Conservation (phyloP, 2,113 vertebrate species). For the Lontra canadensis region DNA sequence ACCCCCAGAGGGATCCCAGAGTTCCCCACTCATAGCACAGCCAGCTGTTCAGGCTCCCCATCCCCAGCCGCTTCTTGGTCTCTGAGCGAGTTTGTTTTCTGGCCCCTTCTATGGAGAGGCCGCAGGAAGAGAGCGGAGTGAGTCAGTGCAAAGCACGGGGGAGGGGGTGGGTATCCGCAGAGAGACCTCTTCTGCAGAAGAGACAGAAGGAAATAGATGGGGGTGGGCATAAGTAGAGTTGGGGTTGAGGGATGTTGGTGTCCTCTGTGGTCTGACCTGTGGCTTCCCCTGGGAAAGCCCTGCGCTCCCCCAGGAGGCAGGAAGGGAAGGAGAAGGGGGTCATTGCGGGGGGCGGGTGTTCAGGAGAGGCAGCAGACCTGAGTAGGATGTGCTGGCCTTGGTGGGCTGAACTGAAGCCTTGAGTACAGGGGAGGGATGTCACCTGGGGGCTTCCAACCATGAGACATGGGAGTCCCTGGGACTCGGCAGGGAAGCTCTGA, state of each 20-base stretch:
- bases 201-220: not conserved
- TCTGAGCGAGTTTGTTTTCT: conserved; percentile 69
- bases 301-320: conserved; percentile 55
- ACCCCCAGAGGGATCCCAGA: not conserved
- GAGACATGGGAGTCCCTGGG: not conserved
- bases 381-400: not conserved
- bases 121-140: conserved; percentile 59
- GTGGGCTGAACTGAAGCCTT: not conserved
- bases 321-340: conserved; percentile 8
- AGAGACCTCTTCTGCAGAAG: conserved; percentile 12
- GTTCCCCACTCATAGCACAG: conserved; percentile 57
- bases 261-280: conserved; percentile 30
- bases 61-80: conserved; percentile 26
- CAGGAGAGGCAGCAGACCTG: conserved; percentile 27
- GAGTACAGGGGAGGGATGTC: not conserved
- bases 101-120: conserved; percentile 42
- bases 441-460: not conserved
- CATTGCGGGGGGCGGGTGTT: not conserved
- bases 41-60: conserved; percentile 72
- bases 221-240: not conserved
- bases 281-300: conserved; percentile 36
- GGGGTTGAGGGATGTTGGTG: not conserved
- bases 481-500: not conserved
- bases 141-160: not conserved
- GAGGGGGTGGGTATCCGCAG: not conserved